Conservation (phyloP, 2,888 invertebrate species). For the Galeopsomyia nigrocyanea region DNA sequence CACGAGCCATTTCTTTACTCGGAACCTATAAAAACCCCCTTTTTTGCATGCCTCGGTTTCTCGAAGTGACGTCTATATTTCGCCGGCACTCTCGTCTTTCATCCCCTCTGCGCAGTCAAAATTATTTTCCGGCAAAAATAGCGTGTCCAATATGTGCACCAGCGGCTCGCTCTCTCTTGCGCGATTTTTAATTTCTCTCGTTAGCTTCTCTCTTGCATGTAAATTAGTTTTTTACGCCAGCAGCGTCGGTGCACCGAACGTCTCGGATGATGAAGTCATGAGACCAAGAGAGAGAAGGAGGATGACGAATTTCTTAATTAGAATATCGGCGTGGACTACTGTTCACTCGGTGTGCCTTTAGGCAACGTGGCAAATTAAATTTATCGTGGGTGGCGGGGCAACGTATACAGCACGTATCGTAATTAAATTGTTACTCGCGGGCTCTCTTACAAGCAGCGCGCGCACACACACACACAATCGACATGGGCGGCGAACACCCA, state of each 20-base stretch:
- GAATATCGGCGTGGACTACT: slow-evolving; percentile 44
- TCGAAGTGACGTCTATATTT: slow-evolving; percentile 31
- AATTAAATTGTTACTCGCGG: slow-evolving; percentile 69
- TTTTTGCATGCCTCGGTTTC: too few species aligned
- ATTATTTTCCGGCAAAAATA: slow-evolving; percentile 41
- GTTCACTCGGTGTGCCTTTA: too few species aligned
- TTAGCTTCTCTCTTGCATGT: slow-evolving; percentile 32
- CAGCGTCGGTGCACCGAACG: not conserved
- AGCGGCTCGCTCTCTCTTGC: not conserved
- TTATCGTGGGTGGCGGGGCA: slow-evolving; percentile 67
- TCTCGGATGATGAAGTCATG: slow-evolving; percentile 41
- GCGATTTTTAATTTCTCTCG: slow-evolving; percentile 41
- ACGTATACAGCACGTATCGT: slow-evolving; percentile 63
- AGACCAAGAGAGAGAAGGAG: slow-evolving; percentile 46
- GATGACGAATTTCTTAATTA: slow-evolving; percentile 58
- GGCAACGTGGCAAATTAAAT: slow-evolving; percentile 66
- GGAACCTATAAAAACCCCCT: too few species aligned
- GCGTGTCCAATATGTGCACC: slow-evolving; percentile 21
- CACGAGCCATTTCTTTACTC: not conserved
- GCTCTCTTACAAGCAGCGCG: slow-evolving; percentile 50
- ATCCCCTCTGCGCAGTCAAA: not conserved
- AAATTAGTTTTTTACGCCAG: slow-evolving; percentile 42
- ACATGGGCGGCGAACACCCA: slow-evolving; percentile 67
- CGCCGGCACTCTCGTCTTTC: not conserved
- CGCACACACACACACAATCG: slow-evolving; percentile 62